phyloP scores from a whole-genome alignment of 2,888 invertebrate species.

The Ophraella communa region DNA sequence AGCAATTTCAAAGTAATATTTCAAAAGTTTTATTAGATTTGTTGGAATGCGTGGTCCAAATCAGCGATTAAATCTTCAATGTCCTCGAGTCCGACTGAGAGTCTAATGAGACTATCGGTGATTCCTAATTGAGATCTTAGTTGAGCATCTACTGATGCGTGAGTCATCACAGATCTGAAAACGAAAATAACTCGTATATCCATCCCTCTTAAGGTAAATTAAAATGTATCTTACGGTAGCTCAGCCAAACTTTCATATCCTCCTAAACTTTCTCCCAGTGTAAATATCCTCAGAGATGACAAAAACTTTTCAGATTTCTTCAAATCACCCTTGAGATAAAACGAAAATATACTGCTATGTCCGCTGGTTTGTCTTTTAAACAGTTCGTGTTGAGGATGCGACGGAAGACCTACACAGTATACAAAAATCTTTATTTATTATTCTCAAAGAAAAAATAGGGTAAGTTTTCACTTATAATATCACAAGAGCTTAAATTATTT shows the following conservation, averaged over 20 bases:
- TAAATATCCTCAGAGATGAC: conserved; percentile 75
- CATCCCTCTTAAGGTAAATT: conserved; percentile 9
- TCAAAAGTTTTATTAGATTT: conserved; percentile 4
- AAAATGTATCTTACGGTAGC: conserved; percentile 76
- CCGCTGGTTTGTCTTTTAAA: conserved; percentile 79
- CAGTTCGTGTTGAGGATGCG: conserved; percentile 82
- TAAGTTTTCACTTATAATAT: no score
- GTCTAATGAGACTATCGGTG: conserved; percentile 80
- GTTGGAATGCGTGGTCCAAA: conserved; percentile 71
- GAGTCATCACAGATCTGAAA: conserved; percentile 90
- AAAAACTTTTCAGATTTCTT: conserved; percentile 75
- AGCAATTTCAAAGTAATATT: not conserved
- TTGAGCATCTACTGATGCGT: conserved; percentile 84
- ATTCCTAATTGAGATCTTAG: conserved; percentile 79
- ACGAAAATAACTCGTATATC: no score
- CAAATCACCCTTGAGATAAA: conserved; percentile 78
- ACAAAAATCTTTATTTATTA: no score
- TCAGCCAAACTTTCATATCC: conserved; percentile 92
- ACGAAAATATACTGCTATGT: conserved; percentile 89
- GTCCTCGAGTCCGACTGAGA: conserved; percentile 92
- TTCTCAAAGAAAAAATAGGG: no score
- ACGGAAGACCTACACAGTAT: conserved; percentile 74
- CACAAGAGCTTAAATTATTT: no score
- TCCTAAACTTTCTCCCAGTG: conserved; percentile 88
- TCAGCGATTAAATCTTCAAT: conserved; percentile 84